phyloP scores from a whole-genome alignment of 2,113 vertebrate species.

The Tachysurus vachellii region DNA sequence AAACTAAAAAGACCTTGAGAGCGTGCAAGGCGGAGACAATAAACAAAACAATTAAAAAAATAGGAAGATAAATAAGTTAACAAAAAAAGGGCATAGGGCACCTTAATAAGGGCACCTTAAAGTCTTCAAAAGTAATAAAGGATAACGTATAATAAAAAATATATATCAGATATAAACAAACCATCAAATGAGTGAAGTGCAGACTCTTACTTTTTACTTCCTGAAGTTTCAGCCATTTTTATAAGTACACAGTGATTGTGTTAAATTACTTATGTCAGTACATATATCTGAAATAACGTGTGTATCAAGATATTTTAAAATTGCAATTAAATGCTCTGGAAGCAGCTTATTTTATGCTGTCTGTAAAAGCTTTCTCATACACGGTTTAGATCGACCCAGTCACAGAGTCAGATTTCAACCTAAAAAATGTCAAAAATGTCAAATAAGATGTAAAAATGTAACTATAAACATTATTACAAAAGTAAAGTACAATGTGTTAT shows the following conservation, averaged over 20 bases:
- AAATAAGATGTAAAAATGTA: background rate
- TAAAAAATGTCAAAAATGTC: too few species aligned
- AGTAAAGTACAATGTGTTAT: background rate
- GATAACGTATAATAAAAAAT: background rate
- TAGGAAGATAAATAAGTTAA: background rate
- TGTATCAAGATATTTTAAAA: background rate
- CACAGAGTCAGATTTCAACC: too few species aligned
- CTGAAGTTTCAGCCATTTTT: background rate
- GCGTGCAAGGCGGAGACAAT: background rate
- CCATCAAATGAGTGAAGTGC: background rate
- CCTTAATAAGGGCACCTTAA: too few species aligned
- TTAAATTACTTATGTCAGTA: background rate
- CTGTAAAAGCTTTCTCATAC: too few species aligned
- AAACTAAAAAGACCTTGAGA: background rate
- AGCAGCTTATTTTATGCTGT: background rate
- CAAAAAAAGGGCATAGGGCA: background rate
- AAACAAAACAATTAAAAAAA: background rate
- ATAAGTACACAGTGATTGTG: background rate
- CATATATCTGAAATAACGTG: background rate
- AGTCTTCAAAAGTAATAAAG: background rate
- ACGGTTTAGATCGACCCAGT: too few species aligned
- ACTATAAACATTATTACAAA: background rate
- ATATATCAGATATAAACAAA: background rate
- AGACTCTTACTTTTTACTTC: background rate
- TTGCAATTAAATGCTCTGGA: background rate